Evolutionary conservation across 2,888 invertebrate species (phyloP).

Genomic region (Cheiracanthium punctorium): DNA sequence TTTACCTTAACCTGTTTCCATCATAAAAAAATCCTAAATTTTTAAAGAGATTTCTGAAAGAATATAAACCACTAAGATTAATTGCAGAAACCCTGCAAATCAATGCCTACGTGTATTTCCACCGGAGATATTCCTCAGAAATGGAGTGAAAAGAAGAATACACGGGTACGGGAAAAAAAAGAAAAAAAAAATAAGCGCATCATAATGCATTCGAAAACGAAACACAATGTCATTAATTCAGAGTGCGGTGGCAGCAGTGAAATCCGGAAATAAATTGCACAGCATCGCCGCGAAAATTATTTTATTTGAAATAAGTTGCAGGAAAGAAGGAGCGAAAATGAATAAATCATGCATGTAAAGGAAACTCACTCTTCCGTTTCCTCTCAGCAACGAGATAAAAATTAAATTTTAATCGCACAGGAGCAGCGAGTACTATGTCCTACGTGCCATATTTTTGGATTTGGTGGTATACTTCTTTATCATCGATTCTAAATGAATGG

Average conservation of each 20-base stretch:
- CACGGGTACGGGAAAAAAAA: not conserved
- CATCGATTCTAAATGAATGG: too few species aligned
- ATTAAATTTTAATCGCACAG: slow-evolving; percentile 18
- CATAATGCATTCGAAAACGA: slow-evolving; percentile 27
- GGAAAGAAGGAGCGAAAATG: slow-evolving; percentile 24
- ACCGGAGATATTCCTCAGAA: not conserved
- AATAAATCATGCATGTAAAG: slow-evolving; percentile 16
- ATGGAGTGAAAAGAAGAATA: not conserved
- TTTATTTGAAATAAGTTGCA: slow-evolving; percentile 27
- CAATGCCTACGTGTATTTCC: slow-evolving; percentile 20
- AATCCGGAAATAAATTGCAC: slow-evolving; percentile 28
- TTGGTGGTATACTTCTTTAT: too few species aligned
- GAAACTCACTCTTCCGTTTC: not conserved
- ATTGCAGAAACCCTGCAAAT: slow-evolving; percentile 25
- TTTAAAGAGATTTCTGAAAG: not conserved
- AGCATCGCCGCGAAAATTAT: slow-evolving; percentile 16
- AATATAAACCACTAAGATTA: slow-evolving; percentile 29
- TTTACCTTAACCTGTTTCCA: too few species aligned
- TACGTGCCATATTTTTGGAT: too few species aligned
- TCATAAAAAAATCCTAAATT: too few species aligned
- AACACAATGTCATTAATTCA: slow-evolving; percentile 28
- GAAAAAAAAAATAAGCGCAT: slow-evolving; percentile 13
- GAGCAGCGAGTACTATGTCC: not conserved
- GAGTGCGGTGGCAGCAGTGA: not conserved
- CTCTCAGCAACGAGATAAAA: slow-evolving; percentile 8